Conservation (phyloP, 2,888 invertebrate genomes). For the Lypha dubia region DNA sequence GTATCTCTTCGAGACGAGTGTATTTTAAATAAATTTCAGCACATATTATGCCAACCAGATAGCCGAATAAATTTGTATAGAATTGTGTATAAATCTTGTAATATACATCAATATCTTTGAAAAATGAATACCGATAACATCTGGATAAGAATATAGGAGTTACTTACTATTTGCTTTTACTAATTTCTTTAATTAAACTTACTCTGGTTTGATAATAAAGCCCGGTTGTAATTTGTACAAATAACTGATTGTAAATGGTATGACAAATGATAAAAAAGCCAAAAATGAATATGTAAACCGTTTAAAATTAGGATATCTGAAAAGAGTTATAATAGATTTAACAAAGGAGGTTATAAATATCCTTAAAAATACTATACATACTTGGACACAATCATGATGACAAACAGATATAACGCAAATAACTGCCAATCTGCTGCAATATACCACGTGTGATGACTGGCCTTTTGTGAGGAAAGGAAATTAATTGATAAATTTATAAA, state of each 20-base stretch:
- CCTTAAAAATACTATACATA: constrained; percentile 69
- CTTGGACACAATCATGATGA: constrained; percentile 78
- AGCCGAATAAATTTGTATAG: constrained; percentile 81
- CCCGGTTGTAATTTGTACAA: constrained; percentile 75
- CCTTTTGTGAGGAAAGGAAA: constrained; percentile 69
- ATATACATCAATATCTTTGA: constrained; percentile 78
- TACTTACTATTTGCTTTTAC: background rate
- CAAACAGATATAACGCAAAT: constrained; percentile 77
- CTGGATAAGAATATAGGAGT: constrained; percentile 61
- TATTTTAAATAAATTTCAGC: constrained; percentile 77
- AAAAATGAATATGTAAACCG: constrained; percentile 42
- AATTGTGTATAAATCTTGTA: constrained; percentile 78
- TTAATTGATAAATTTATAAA: background rate
- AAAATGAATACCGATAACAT: constrained; percentile 79
- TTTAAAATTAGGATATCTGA: constrained; percentile 68
- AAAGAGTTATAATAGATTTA: no score
- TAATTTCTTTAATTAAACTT: constrained; percentile 60
- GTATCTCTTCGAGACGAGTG: constrained; percentile 35
- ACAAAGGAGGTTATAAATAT: no score
- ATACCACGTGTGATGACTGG: constrained; percentile 82
- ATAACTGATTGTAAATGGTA: constrained; percentile 76
- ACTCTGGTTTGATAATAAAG: constrained; percentile 80
- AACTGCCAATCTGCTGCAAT: constrained; percentile 81
- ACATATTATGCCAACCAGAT: constrained; percentile 78
- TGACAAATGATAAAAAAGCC: constrained; percentile 45